Base-by-base conservation (phyloP, 1,140 invertebrate species). In the Ephestia elutella region DNA sequence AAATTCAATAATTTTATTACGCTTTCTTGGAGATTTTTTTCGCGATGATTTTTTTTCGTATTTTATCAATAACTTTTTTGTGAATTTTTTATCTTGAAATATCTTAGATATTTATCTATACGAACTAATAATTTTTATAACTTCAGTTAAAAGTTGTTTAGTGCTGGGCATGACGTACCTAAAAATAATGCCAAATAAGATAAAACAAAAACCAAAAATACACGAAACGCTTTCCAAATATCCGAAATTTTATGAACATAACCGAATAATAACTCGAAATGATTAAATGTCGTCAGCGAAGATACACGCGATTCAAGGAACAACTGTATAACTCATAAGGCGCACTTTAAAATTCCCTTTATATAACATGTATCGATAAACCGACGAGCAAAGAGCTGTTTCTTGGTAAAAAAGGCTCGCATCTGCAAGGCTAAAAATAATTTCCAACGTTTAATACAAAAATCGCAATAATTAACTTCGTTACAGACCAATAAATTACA, bases 401-500 rank as follows among this genome's bases (percentile, higher is more conserved):
- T 82, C 82, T 73, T 70, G 68, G 74, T 81, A 83, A 75, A 82
- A 81, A 76, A 69, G 63, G 51, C 56, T 58, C 59, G 63, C 75
- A 71, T 76, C 71, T 80, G 75, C 75, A 60, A 60, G 44, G 77
- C 72, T 86, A 83, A 86, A 87, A 86, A 87, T 87, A 86, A 86
- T 87, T 81, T 86, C 73, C 80, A 86, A 78, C 85, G 82, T 87
- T 87, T 87, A 86, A 87, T 86, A 85, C 85, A 86, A 87, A 87
- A 87, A 87, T 87, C 74, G 80, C 80, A 86, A 86, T 87, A 87
- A 87, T 87, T 87, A 87, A 87, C 82, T 85, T 86, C 74, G 85
- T 87, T 87, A 86, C 82, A 87, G 82, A 71, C 80, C 81, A 84
- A 87, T 87, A 87, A 87, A 87, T 87, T 85, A 87, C 85, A 85